Evolutionary conservation across 2,888 invertebrate genomes (phyloP), one percentile per base, ranked within the genome.

Genomic region (Nomada hirtipes): DNA sequence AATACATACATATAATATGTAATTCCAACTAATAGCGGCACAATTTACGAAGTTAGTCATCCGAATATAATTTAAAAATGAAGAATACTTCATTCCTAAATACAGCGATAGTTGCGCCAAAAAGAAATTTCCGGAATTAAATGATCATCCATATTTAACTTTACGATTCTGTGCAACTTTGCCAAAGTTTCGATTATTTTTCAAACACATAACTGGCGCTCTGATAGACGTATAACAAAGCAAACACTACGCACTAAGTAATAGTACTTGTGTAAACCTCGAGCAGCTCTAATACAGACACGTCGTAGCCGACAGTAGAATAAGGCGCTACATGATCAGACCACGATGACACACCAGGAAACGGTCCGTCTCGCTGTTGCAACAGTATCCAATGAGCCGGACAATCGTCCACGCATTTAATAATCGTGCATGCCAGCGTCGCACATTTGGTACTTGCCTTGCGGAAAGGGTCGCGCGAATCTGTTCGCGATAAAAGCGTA

Each of bases 391-490:
- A 55, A 72, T 68, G 74, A 72, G 26, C 63, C 61, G 76, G 29
- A 68, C 29, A 10, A 71, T 86, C 83, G 85, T 86, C 77, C 74
- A 82, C 68, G 69, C 61, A 61, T 60, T 15, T 50, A 18, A 20
- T 29, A 55, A 67, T 65, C 86, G 83, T 82, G 60, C 74, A 85
- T 70, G 81, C 76, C 76, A 80, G 77, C 73, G 72, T 87, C 81
- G 85, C 78, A 79, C 69, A 82, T 71, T 84, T 88, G 87, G 79
- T 86, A 84, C 82, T 89, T 83, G 87, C 89, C 85, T 94, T 83
- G 90, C 94, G 86, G 94, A 94, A 89, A 93, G 93, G 84, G 93
- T 94, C 90, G 94, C 94, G 90, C 92, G 94, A 89, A 94, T 95
- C 85, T 80, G 81, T 81, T 94, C 94, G 89, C 95, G 95, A 89